Evolutionary conservation across 2,797 vertebrate genomes (phyloP), one percentile per base, ranked within the genome.

Genomic region (Hippoglossus hippoglossus): DNA sequence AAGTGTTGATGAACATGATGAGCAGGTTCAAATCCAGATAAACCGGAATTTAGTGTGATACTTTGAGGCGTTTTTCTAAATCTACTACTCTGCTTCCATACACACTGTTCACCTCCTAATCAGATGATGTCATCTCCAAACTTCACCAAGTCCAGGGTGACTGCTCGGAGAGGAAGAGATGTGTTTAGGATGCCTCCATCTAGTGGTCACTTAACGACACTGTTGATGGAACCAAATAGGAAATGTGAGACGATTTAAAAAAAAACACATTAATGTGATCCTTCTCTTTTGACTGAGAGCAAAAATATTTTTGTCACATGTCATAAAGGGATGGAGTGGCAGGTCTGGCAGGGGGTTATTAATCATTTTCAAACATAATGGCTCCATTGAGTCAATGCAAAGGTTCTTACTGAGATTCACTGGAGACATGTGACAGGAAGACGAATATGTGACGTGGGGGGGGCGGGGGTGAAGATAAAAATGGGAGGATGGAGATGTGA

Each of bases 121-220:
- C 74, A 54, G 77, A 83, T 89, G 87, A 92, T 61, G 70, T 90
- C 77, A 90, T 82, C 76, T 50, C 74, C 46, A 80, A 81, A 87
- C 36, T 82, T 75, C 3, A 62, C 18, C 16, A 39, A 50, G 61
- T 62, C 67, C 64, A 73, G 78, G 64, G 63, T 80, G 73, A 69
- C 31, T 28, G 65, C 25, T 50, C 0, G 3, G 22, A 21, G 65
- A 59, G 9, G 56, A 47, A 3, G 55, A 25, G 74, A 78, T 75
- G 63, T 71, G 67, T 87, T 92, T 90, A 67, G 44, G 72, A 91
- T 92, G 89, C 92, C 90, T 77, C 92, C 93, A 92, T 92, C 93
- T 94, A 91, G 91, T 91, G 92, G 92, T 64, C 73, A 67, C 39
- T 68, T 36, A 25, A 39, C 3, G 75, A 75, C 61, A 89, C 73